Evolutionary conservation across 2,113 vertebrate genomes (phyloP), one percentile per base, ranked within the genome.

Genomic region (Pithys albifrons): DNA sequence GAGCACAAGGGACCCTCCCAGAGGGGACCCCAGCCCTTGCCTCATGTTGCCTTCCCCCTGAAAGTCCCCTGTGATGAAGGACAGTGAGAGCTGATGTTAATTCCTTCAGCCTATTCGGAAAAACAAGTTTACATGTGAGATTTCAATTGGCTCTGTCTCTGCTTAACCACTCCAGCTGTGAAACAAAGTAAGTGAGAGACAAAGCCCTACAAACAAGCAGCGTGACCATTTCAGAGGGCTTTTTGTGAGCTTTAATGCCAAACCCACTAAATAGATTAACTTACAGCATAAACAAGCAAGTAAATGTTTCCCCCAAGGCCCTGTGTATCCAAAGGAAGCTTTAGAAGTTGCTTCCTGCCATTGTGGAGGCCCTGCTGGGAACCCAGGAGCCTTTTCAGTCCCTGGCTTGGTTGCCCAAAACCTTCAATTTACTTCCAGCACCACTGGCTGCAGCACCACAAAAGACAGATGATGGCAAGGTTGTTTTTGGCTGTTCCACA

Each of bases 201-300:
- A 96, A 96, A 97, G 91, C 88, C 22, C 72, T 81, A 71, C 90
- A 93, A 95, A 89, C 65, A 69, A 55, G 79, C 85, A 31, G 85
- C 22, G 13, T 80, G 90, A 94, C 65, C 88, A 71, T 93, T 95
- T 85, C 85, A 43, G 93, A 92, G 73, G 76, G 72, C 66, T 96
- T 96, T 93, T 59, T 94, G 94, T 95, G 91, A 92, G 89, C 57
- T 72, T 69, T 67, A 86, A 65, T 78, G 91, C 95, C 95, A 95
- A 93, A 67, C 88, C 52, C 73, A 96, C 95, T 96, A 96, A 97
- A 96, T 37, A 97, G 96, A 96, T 96, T 96, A 96, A 94, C 92
- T 96, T 89, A 82, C 85, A 91, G 95, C 91, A 94, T 79, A 96
- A 96, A 96, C 95, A 96, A 96, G 95, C 92, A 82, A 96, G 95